phyloP scores from a whole-genome alignment of 2,797 vertebrate species.

The Sphaeramia orbicularis region DNA sequence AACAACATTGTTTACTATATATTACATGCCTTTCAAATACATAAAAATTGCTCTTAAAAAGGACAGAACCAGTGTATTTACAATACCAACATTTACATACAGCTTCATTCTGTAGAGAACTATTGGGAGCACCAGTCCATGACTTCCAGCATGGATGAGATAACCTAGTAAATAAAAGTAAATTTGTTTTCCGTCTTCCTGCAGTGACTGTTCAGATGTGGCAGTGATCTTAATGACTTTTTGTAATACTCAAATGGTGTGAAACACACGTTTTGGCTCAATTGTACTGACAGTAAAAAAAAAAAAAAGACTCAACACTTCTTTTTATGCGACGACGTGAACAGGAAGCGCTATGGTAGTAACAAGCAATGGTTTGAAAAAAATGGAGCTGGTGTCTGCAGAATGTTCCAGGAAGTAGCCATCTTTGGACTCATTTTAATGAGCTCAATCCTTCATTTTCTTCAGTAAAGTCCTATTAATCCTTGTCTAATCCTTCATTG shows the following conservation, averaged over 20 bases:
- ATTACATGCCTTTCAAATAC: constrained; percentile 93
- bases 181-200: constrained; percentile 36
- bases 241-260: constrained; percentile 77
- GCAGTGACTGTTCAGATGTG: constrained; percentile 44
- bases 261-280: constrained; percentile 65
- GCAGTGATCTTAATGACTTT: constrained; percentile 59
- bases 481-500: constrained; percentile 71
- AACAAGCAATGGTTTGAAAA: constrained; percentile 29
- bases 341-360: constrained; percentile 44
- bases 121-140: constrained; percentile 87
- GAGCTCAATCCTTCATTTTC: constrained; percentile 81
- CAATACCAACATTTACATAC: constrained; percentile 90
- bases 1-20: constrained; percentile 92
- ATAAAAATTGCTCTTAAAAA: constrained; percentile 86
- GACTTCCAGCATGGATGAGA: constrained; percentile 88
- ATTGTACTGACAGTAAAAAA: constrained; percentile 50
- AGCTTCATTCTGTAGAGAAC: constrained; percentile 68
- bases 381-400: constrained; percentile 35
- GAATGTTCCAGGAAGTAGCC: constrained; percentile 44
- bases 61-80: constrained; percentile 89
- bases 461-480: constrained; percentile 39
- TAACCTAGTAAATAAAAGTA: constrained; percentile 40
- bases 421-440: constrained; percentile 47
- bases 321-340: constrained; percentile 45
- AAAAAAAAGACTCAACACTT: constrained; percentile 28